Conservation (phyloP, 2,797 vertebrate species). For the Champsocephalus gunnari region DNA sequence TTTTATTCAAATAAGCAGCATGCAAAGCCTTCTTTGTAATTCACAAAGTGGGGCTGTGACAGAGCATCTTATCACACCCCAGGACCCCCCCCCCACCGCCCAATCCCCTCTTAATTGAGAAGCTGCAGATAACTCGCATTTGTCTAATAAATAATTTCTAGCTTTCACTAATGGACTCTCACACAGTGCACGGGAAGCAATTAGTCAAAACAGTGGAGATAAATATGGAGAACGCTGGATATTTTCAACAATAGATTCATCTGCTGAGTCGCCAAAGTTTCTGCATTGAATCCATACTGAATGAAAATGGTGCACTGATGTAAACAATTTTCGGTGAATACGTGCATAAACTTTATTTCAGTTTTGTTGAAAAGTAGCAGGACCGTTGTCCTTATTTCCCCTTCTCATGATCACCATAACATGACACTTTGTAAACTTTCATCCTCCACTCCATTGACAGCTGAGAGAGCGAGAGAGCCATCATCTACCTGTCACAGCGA, state of each 20-base stretch:
- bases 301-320: not conserved
- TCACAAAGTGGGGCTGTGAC: not conserved
- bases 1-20: not conserved
- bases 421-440: constrained; percentile 42
- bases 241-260: not conserved
- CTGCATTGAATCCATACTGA: not conserved
- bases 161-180: constrained; percentile 14
- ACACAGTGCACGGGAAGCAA: not conserved
- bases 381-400: constrained; percentile 2
- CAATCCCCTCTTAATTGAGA: not conserved
- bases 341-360: not conserved
- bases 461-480: constrained; percentile 51
- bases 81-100: too few relatives aligned
- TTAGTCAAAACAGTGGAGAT: not conserved
- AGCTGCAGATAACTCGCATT: not conserved
- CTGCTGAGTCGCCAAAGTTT: not conserved
- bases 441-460: constrained; percentile 57
- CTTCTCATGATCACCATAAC: constrained; percentile 26
- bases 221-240: not conserved
- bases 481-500: constrained; percentile 72
- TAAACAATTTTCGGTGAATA: not conserved
- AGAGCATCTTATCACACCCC: not conserved
- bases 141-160: constrained; percentile 2
- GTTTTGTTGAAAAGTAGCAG: constrained; percentile 7
- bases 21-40: not conserved